Evolutionary conservation across 2,797 vertebrate genomes (phyloP), one percentile per base, ranked within the genome.

Genomic region (Artibeus lituratus): DNA sequence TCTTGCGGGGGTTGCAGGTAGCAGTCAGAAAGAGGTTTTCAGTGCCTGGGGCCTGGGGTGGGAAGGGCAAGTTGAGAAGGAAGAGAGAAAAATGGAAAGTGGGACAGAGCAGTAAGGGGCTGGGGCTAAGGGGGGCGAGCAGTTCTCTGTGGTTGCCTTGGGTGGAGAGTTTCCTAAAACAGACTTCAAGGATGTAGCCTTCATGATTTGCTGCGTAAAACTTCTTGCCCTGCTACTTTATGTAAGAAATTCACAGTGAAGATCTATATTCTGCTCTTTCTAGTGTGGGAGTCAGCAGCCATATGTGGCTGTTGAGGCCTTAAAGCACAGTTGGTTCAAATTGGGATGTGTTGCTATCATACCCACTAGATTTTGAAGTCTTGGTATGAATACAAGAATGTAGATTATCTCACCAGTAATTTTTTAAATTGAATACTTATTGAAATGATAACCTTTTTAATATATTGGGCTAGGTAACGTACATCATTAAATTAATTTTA

Each of bases 181-280:
- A 44, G 49, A 91, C 74, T 59, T 77, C 57, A 70, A 49, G 62
- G 76, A 74, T 44, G 16, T 55, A 44, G 59, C 15, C 12, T 80
- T 96, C 80, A 35, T 18, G 81, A 83, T 59, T 51, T 9, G 51
- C 42, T 84, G 32, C 59, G n/a, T 37, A 62, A 92, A 94, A 80
- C 39, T 55, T 80, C 47, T 87, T 5, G 2, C 11, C 12, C 42
- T 32, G 26, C 39, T 88, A 8, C n/a, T 89, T 82, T 44, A 69
- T 85, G 84, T 44, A 74, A 87, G 87, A 91, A 96, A 91, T 87
- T 65, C 55, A 57, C 65, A 62, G 47, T 37, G 10, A 74, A 72
- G 44, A 42, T 37, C 35, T 78, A 10, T 7, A 49, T 72, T 88
- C 55, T 95, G 16, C 22, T 96, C 37, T 76, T 51, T 35, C 39